Percentiles rank a stretch among this genome's conserved stretches.
Evolutionary conservation across 2,797 vertebrate genomes (phyloP).

Genomic region (Ptychadena robeensis): DNA sequence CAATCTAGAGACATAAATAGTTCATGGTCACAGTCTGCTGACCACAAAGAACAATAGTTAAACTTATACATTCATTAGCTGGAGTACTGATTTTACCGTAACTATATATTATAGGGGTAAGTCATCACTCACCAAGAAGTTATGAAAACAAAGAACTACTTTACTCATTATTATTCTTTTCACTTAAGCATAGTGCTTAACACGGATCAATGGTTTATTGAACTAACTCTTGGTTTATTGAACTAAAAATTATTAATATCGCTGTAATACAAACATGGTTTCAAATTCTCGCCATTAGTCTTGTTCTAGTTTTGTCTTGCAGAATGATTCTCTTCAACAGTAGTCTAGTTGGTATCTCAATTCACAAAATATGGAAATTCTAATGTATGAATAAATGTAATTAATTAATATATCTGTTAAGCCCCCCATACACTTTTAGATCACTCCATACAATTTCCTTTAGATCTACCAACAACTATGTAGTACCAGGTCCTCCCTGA

Average conservation of each 20-base stretch:
- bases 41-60: constrained; percentile 9
- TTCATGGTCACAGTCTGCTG: constrained; percentile 1
- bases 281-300: not conserved
- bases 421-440: no score
- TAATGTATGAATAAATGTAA: not conserved
- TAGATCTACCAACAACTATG: no score
- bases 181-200: not conserved
- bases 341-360: not conserved
- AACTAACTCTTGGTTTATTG: not conserved
- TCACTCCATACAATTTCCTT: no score
- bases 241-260: constrained; percentile 1
- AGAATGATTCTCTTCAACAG: not conserved
- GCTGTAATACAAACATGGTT: not conserved
- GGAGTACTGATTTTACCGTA: not conserved
- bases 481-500: no score
- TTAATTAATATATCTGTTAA: not conserved
- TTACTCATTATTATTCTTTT: constrained; percentile 14
- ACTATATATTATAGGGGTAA: not conserved
- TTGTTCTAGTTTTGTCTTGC: not conserved
- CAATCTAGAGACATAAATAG: constrained; percentile 19
- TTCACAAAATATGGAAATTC: not conserved
- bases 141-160: constrained; percentile 16
- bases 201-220: constrained; percentile 14
- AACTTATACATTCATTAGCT: constrained; percentile 5
- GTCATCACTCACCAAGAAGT: constrained; percentile 15